Evolutionary conservation across 1,140 invertebrate species (phyloP).

Genomic region (Drosophila pseudoananassae): DNA sequence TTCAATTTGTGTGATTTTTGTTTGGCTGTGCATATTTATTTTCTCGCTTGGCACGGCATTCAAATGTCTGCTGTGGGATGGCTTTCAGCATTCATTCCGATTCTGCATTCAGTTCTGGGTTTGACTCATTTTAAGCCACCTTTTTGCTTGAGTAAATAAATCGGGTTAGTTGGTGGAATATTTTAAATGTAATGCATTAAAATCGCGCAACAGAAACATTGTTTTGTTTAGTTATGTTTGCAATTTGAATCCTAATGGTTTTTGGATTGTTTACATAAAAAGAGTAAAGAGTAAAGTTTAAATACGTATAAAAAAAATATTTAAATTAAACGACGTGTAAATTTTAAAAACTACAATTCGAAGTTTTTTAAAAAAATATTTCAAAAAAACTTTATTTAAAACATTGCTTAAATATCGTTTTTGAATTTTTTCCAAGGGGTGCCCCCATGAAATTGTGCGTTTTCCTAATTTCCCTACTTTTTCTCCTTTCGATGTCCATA

Average conservation of each 20-base stretch:
- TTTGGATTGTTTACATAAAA: slow-evolving; percentile 39
- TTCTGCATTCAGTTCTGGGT: slow-evolving; percentile 24
- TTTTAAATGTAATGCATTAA: slow-evolving; percentile 26
- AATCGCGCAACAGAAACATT: slow-evolving; percentile 24
- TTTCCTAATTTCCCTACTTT: too few species aligned
- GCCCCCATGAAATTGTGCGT: too few species aligned
- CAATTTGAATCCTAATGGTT: slow-evolving; percentile 33
- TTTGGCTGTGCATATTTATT: slow-evolving; percentile 36
- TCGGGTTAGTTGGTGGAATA: slow-evolving; percentile 37
- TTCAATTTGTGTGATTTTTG: slow-evolving; percentile 66
- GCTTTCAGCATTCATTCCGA: slow-evolving; percentile 40
- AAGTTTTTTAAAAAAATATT: too few species aligned
- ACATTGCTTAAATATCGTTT: too few species aligned
- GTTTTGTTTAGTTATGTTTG: slow-evolving; percentile 34
- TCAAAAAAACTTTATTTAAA: too few species aligned
- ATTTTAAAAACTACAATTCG: too few species aligned
- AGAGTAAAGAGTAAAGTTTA: neutral
- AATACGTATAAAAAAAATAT: too few species aligned
- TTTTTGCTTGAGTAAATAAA: slow-evolving; percentile 37
- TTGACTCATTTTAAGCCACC: slow-evolving; percentile 19
- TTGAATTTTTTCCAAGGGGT: too few species aligned
- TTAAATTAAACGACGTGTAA: too few species aligned
- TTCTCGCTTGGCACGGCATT: slow-evolving; percentile 38
- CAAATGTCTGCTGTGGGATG: slow-evolving; percentile 35
- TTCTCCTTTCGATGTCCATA: too few species aligned